Base-by-base conservation (phyloP, 2,797 vertebrate species). In the Molothrus ater region DNA sequence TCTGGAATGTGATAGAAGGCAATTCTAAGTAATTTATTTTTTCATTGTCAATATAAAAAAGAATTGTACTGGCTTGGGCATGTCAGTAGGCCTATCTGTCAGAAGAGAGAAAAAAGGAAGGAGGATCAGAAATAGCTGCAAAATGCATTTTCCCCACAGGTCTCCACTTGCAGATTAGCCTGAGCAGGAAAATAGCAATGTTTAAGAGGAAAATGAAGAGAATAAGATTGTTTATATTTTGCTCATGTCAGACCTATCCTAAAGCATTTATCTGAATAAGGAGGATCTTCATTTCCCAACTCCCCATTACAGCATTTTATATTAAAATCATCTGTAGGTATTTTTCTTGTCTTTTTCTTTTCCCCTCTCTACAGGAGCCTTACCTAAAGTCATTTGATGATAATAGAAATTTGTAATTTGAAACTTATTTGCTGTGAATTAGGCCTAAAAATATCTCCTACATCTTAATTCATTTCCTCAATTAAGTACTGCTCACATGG, bases 1-100 rank as follows among this genome's bases (percentile, higher is more conserved):
- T 34, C 40, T 61, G 73, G 29, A 83, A 53, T 79, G 59, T 89
- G 72, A 87, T 31, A 81, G 70, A 38, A 81, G 45, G 26, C 15
- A 48, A 53, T 38, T 93, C 56, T 78, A 92, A 88, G 64, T 85
- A 59, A 95, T 94, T 92, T 90, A 31, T 68, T 75, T 95, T 97
- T 93, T 53, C 14, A 13, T 36, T 72, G 85, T 94, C n/a, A 51
- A 83, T 86, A 68, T 56, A 80, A 63, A 68, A 57, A 50, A 69
- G 42, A 65, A 34, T 17, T 89, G 32, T 68, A 9, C 42, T 72
- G 61, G 17, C 31, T 95, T 92, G 78, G 48, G 25, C 83, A 51
- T 32, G 42, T 48, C 29, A 57, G 50, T 61, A 81, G 20, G 60
- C 18, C 20, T 32, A 3, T 38, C 68, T 66, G 68, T n/a, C 34